Conservation (phyloP, 2,797 vertebrate species). For the Chloroceryle inda region DNA sequence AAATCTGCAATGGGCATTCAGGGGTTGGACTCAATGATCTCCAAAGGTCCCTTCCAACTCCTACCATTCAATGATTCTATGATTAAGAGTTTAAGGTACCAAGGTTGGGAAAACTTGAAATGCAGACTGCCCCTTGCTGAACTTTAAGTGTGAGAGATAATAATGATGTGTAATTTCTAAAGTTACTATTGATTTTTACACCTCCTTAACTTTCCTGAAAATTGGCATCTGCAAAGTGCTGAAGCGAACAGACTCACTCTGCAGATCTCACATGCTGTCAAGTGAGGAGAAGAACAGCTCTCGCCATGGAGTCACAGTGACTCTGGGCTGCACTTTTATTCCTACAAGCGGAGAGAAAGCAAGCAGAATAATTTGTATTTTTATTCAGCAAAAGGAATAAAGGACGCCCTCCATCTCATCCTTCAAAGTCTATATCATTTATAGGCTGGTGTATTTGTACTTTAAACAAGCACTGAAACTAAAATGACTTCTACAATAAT, state of each 20-base stretch:
- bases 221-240: neutral
- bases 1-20: neutral
- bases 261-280: rapidly evolving
- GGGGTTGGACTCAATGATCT: too few relatives aligned
- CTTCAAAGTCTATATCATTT: neutral
- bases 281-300: neutral
- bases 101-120: neutral
- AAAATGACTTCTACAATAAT: neutral
- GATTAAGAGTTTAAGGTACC: neutral
- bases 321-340: neutral
- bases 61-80: too few relatives aligned
- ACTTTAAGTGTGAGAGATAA: neutral
- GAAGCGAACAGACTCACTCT: neutral
- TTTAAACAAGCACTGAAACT: neutral
- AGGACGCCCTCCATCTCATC: neutral
- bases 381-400: neutral
- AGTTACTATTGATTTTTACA: neutral
- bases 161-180: neutral
- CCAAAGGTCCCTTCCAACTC: too few relatives aligned
- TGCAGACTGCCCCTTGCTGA: neutral
- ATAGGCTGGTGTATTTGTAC: neutral
- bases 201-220: neutral
- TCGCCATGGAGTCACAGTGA: rapidly evolving
- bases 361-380: neutral
- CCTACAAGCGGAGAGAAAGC: neutral